Percentiles rank a stretch among this genome's conserved stretches.
Evolutionary conservation across 2,888 invertebrate genomes (phyloP).

Genomic region (Epistrophe eligans): DNA sequence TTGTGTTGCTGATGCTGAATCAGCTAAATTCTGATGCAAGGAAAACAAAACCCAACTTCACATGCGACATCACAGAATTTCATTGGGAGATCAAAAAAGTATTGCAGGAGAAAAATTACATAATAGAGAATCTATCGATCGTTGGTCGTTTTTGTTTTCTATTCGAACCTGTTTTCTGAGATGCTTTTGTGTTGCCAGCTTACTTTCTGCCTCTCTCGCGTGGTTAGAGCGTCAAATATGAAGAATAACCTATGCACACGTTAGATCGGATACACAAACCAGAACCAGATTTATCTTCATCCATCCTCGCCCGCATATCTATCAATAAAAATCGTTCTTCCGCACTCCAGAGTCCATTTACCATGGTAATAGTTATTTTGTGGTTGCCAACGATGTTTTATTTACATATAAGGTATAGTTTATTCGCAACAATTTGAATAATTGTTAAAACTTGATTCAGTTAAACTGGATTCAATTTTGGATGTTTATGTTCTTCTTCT

Average conservation of each 20-base stretch:
- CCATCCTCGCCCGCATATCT: slow-evolving; percentile 53
- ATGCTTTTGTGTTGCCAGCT: slow-evolving; percentile 1
- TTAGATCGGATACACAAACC: slow-evolving; percentile 69
- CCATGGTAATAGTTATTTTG: slow-evolving; percentile 39
- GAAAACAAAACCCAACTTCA: slow-evolving; percentile 9
- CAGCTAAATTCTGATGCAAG: neutral
- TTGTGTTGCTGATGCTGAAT: neutral
- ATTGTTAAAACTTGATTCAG: too few relatives aligned
- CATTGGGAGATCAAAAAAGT: neutral
- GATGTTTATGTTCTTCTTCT: too few relatives aligned
- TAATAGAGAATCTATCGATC: slow-evolving; percentile 13
- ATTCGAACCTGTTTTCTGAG: slow-evolving; percentile 34
- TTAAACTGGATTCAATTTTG: too few relatives aligned
- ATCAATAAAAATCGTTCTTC: slow-evolving; percentile 51
- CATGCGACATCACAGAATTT: slow-evolving; percentile 6
- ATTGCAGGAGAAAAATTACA: neutral
- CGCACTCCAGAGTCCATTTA: slow-evolving; percentile 55
- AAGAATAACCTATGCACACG: slow-evolving; percentile 27
- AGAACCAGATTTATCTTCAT: slow-evolving; percentile 73
- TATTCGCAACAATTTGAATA: neutral
- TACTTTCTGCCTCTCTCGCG: neutral
- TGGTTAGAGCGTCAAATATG: slow-evolving; percentile 2
- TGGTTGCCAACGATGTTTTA: neutral
- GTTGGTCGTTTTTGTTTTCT: neutral
- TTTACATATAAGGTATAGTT: neutral